Evolutionary conservation across 2,113 vertebrate genomes (phyloP).

Genomic region (Podilymbus podiceps): DNA sequence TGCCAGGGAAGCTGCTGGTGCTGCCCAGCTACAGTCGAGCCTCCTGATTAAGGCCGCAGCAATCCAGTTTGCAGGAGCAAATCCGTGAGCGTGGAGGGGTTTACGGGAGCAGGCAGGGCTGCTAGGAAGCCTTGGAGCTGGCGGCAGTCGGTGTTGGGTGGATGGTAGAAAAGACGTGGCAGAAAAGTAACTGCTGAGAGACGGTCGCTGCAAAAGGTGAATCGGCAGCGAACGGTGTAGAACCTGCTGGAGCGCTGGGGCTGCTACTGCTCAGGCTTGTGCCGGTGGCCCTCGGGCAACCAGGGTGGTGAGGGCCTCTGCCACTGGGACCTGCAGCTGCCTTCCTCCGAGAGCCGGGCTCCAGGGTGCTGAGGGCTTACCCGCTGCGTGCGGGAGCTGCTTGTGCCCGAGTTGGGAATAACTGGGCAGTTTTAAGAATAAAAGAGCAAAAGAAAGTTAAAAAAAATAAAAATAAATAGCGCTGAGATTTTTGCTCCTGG

Average conservation of each 20-base stretch:
- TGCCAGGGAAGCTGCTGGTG: not conserved
- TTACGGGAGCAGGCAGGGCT: not conserved
- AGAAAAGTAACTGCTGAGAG: not conserved
- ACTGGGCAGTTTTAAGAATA: not conserved
- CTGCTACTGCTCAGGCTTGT: rapidly evolving
- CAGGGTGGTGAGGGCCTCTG: rapidly evolving
- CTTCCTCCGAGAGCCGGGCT: rapidly evolving
- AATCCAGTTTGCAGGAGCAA: rapidly evolving
- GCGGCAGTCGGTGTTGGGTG: not conserved
- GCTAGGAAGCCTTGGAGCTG: not conserved
- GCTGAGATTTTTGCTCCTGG: not conserved
- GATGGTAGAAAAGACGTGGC: not conserved
- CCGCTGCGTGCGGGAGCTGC: not conserved
- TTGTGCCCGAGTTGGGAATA: not conserved
- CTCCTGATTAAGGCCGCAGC: rapidly evolving
- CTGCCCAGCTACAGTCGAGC: not conserved
- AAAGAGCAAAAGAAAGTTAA: not conserved
- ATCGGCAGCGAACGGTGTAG: rapidly evolving
- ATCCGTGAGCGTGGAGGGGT: rapidly evolving
- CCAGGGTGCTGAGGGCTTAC: not conserved
- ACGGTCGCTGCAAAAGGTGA: too few species aligned
- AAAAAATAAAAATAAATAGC: too few species aligned
- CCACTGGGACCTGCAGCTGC: not conserved
- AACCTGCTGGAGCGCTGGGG: not conserved
- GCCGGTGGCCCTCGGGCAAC: not conserved